Base-by-base conservation (phyloP, 2,888 invertebrate species). In the Trichogramma dendrolimi region DNA sequence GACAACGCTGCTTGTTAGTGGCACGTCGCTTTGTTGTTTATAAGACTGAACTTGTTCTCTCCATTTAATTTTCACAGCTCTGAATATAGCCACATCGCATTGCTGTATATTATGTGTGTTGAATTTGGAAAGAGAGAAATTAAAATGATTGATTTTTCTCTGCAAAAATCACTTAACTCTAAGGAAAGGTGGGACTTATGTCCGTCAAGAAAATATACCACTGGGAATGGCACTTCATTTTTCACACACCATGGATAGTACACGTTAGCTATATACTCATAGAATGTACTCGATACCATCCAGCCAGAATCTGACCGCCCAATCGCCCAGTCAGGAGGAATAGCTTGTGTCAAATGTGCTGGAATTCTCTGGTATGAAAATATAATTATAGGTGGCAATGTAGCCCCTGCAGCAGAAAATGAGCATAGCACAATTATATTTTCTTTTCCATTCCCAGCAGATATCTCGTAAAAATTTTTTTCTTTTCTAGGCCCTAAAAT, bases 211-310 rank as follows among this genome's bases (percentile, higher is more conserved):
- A 71, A 73, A 41, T 61, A 67, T 51, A 69, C 44, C 10, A 73
- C 67, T 5, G 71, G 72, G 57, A 72, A 69, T 50, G 67, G 43
- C 4, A 73, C 67, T 11, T 70, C 68, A 7, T 71, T 40, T 71
- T 50, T n/a, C n/a, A 67, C 10, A 27, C 69, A 60, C 73, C 74
- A 76, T 1, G 65, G 65, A 57, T 68, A 63, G 14, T 76, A 76
- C 50, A 75, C 61, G 55, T 76, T 76, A 2, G 71, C 63, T 4
- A 76, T 65, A 60, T 74, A 76, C 63, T 76, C 73, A 65, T 64
- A 76, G 65, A 77, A 77, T 1, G 74, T 72, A 42, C 67, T 67
- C 4, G 67, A 63, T 48, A 68, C 71, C 74, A 76, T 77, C 74
- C 72, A 75, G 6, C 74, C 74, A 50, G 59, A 61, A 6, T 73